Conservation (phyloP, 1,140 invertebrate genomes). For the Nasonia giraulti region DNA sequence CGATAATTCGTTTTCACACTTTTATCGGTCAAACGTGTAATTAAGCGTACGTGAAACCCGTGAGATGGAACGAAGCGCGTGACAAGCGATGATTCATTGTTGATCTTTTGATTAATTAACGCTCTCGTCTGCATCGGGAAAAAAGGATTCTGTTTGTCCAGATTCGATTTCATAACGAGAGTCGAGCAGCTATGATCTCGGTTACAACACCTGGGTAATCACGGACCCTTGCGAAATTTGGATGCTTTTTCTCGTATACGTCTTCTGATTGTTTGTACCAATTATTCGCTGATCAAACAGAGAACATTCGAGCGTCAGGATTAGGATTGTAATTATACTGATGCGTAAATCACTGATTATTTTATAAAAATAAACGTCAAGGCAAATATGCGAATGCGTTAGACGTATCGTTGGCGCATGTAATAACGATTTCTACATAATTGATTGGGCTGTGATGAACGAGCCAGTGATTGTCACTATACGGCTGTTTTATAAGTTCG, state of each 20-base stretch:
- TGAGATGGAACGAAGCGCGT: neutral
- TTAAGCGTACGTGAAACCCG: neutral
- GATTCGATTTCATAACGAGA: slow-evolving; percentile 24
- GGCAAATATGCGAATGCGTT: neutral
- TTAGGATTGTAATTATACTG: neutral
- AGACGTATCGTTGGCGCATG: neutral
- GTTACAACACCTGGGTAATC: slow-evolving; percentile 22
- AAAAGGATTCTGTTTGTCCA: neutral
- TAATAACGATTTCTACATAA: neutral
- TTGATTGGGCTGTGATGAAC: neutral
- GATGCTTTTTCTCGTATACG: neutral
- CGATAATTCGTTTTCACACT: neutral
- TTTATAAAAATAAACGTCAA: neutral
- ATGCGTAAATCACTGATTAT: neutral
- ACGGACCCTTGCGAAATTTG: slow-evolving; percentile 12
- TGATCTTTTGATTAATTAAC: neutral
- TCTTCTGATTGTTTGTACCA: neutral
- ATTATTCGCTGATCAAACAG: neutral
- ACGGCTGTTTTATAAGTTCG: neutral
- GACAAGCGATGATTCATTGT: neutral
- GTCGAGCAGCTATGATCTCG: neutral
- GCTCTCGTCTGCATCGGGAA: too few species aligned
- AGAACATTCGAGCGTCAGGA: neutral
- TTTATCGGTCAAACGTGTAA: neutral
- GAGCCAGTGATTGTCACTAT: neutral